Evolutionary conservation across 2,113 vertebrate genomes (phyloP), one percentile per base, ranked within the genome.

Genomic region (Scortum barcoo): DNA sequence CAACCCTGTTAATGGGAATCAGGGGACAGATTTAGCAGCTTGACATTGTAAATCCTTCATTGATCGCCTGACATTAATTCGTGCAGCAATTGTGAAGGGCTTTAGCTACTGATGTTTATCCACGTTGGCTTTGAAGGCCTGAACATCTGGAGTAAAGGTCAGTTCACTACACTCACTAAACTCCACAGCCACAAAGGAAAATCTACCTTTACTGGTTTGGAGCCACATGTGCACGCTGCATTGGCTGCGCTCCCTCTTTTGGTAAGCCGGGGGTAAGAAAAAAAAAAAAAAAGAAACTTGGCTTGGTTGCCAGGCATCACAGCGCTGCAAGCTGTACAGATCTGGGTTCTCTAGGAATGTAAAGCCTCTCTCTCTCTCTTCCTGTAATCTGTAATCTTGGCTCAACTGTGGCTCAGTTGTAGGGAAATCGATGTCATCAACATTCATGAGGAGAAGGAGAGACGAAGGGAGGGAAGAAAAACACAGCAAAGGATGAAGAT

Each of bases 31-130:
- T 82, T 89, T 79, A 90, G 66, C 76, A 72, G 82, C 81, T 85
- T 89, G 90, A 88, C 82, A 78, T 80, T 83, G 76, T 74, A 91
- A 93, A 93, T 92, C 92, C 91, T 81, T 76, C 82, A 91, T 87
- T 88, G 91, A 93, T 91, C 71, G 54, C 67, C 62, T 61, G 72
- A 79, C 56, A 86, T 91, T 89, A 87, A 89, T 81, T 85, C 4
- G 40, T 51, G 85, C 72, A 78, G 80, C 71, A 58, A 74, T 86
- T 5, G 10, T 26, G 56, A 72, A 16, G 60, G 75, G 83, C 76
- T 92, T 92, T 72, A 72, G 77, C 86, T 83, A 84, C 88, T 84
- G 88, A 88, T 70, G 79, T 91, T 89, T 91, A 78, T 86, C 77
- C 83, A 68, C 14, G 72, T 36, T 76, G 48, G 73, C 89, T 93